Conservation (phyloP, 2,797 vertebrate genomes). For the Rallus crepitans region DNA sequence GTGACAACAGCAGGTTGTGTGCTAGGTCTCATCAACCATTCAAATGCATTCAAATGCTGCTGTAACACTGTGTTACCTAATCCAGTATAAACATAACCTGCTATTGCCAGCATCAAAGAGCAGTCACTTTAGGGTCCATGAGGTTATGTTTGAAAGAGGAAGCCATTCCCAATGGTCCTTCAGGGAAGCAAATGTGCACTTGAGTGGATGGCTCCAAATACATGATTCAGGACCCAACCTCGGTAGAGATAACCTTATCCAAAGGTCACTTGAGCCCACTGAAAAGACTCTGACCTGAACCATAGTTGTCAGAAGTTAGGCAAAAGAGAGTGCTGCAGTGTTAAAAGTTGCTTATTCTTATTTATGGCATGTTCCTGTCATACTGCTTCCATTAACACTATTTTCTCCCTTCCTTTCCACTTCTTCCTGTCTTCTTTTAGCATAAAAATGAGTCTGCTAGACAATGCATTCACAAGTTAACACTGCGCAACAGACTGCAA, state of each 20-base stretch:
- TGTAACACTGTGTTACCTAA: not conserved
- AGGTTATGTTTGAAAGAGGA: not conserved
- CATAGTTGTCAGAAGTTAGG: not conserved
- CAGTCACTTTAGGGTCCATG: not conserved
- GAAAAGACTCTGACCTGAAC: not conserved
- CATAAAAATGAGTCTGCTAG: slow-evolving; percentile 19
- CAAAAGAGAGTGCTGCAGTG: not conserved
- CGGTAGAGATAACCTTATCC: not conserved
- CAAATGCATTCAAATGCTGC: not conserved
- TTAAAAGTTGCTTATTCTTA: not conserved
- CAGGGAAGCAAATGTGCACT: not conserved
- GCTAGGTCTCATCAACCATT: not conserved
- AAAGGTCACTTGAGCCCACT: not conserved
- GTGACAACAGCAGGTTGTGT: not conserved
- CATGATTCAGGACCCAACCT: not conserved
- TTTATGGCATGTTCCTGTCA: not conserved
- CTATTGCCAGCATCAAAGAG: not conserved
- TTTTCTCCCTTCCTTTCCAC: not conserved
- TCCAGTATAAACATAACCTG: not conserved
- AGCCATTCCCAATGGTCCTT: not conserved
- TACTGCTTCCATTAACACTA: not conserved
- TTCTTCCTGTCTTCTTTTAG: not conserved
- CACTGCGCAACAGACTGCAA: not conserved
- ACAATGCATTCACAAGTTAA: slow-evolving; percentile 58
- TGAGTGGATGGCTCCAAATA: not conserved